Evolutionary conservation across 2,888 invertebrate genomes (phyloP), one percentile per base, ranked within the genome.

Genomic region (Drosophila putrida): DNA sequence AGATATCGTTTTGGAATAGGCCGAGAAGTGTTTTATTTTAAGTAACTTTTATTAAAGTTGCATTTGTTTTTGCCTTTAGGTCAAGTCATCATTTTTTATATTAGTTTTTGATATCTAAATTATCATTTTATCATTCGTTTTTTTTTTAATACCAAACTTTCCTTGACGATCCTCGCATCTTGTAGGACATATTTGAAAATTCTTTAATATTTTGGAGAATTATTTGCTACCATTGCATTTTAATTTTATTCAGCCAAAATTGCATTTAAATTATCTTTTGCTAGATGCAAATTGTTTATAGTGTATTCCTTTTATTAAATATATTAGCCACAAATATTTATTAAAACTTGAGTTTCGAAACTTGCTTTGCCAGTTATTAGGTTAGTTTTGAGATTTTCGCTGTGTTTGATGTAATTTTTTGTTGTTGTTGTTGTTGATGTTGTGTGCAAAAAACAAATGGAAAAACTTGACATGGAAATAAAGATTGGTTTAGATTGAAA

Each of bases 401-500:
- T 75, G n/a, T 75, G 66, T 71, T 73, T 51, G 71, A 61, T 75
- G 68, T 63, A 46, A 31, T 67, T 61, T 33, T 64, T 66, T 63
- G 51, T 75, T 54, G 65, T 70, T 67, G 68, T 77, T 71, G 70
- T 80, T 75, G 77, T 67, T 55, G 67, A 44, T 78, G 82, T 75
- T 80, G 64, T 71, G 88, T 85, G 76, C 75, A 75, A 66, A 70
- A 81, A 72, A 57, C 43, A 57, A 73, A 64, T 61, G 38, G 33
- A 75, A 67, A 70, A 69, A 66, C 28, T 47, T 55, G 25, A 73
- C 28, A 57, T 61, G 57, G 25, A 60, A 36, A 72, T 50, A 10
- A 70, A 70, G 75, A 88, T 90, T 90, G 89, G 89, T 90, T 90
- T 88, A 89, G 90, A 90, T 89, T 78, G 59, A 53, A 78, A 81